Evolutionary conservation across 1,140 invertebrate species (phyloP).

Genomic region (Polyergus mexicanus): DNA sequence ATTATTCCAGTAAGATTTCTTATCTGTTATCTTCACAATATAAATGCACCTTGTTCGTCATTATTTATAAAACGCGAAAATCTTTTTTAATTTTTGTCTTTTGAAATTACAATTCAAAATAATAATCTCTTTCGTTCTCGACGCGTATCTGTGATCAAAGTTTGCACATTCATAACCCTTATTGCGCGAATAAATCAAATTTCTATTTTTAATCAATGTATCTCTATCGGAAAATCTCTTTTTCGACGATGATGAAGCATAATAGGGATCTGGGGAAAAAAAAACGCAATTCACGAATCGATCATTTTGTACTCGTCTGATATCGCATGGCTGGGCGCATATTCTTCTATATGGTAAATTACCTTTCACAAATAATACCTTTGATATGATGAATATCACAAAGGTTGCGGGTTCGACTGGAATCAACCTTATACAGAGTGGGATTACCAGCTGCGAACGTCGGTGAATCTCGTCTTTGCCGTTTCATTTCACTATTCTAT

Average conservation of each 20-base stretch:
- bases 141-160: neutral
- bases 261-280: constrained; percentile 19
- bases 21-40: neutral
- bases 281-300: constrained; percentile 50
- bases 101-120: neutral
- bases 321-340: constrained; percentile 26
- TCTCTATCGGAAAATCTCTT: neutral
- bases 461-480: constrained; percentile 53
- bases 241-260: constrained; percentile 34
- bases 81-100: neutral
- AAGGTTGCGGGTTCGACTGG: constrained; percentile 19
- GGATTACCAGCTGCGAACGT: constrained; percentile 57
- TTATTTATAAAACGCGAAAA: neutral
- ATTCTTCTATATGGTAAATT: constrained; percentile 63
- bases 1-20: neutral
- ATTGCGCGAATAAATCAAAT: constrained; percentile 10
- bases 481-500: constrained; percentile 46
- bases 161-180: neutral
- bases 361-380: constrained; percentile 52
- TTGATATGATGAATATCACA: constrained; percentile 46
- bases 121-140: neutral
- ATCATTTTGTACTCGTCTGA: constrained; percentile 40
- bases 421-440: constrained; percentile 43
- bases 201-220: neutral
- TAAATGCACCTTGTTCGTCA: neutral